Percentiles rank a stretch among this genome's conserved stretches.
These are phyloP conservation scores for Sebastes oblongus DNA, from an alignment of 2,797 vertebrate genomes.

Conservation along the genomic window DNA sequence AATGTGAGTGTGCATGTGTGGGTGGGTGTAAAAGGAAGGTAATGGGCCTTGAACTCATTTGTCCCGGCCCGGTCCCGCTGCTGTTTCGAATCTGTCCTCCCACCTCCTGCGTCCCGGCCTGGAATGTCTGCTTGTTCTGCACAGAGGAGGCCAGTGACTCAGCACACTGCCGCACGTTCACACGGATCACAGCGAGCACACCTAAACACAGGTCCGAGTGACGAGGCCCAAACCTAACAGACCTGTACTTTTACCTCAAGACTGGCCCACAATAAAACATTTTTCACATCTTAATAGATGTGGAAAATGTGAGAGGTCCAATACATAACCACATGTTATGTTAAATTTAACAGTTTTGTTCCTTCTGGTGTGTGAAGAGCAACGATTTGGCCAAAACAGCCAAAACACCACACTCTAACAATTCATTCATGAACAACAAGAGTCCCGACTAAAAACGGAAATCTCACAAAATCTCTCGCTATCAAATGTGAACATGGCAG, in stretches of 20 bases:
- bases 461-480: not conserved
- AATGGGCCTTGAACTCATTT: constrained; percentile 71
- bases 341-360: no score
- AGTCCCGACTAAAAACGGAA: no score
- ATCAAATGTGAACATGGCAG: no score
- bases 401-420: no score
- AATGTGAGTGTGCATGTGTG: constrained; percentile 58
- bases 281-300: no score
- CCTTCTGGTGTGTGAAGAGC: no score
- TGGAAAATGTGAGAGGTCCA: no score
- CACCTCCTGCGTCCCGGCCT: constrained; percentile 68
- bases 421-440: no score
- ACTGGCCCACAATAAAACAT: no score
- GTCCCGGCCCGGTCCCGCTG: constrained; percentile 66
- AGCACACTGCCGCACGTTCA: constrained; percentile 50
- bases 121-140: constrained; percentile 67
- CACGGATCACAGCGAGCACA: constrained; percentile 19
- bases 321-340: no score
- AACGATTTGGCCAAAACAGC: no score
- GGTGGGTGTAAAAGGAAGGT: constrained; percentile 69
- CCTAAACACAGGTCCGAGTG: constrained; percentile 1
- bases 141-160: constrained; percentile 61
- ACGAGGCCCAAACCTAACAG: not conserved
- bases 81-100: constrained; percentile 73
- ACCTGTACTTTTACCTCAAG: not conserved